These are phyloP conservation scores for Dromiciops gliroides DNA, from an alignment of 2,113 vertebrate genomes.

Conservation along the genomic window DNA sequence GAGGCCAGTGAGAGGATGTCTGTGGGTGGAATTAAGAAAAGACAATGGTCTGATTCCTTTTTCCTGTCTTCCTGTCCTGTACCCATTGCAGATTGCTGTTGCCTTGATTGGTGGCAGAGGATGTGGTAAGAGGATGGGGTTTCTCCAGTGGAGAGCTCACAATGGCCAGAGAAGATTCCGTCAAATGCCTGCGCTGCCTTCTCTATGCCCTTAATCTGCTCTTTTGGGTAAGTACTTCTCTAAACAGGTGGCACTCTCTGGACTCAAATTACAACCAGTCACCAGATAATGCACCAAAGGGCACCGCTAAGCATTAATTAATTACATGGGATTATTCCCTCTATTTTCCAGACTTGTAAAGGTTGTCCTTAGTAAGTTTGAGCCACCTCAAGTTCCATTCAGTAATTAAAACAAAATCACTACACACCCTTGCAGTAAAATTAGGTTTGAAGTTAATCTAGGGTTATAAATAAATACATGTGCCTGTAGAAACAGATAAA, in stretches of 20 bases:
- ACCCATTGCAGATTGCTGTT: slow-evolving; percentile 67
- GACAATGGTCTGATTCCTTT: neutral
- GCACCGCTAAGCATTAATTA: slow-evolving; percentile 63
- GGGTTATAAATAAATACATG: slow-evolving; percentile 72
- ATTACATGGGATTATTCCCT: slow-evolving; percentile 49
- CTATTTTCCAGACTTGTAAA: slow-evolving; percentile 27
- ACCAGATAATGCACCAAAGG: slow-evolving; percentile 49
- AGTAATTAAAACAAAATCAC: neutral
- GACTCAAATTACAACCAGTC: slow-evolving; percentile 28
- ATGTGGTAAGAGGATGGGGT: slow-evolving; percentile 89
- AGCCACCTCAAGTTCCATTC: neutral
- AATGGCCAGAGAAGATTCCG: slow-evolving; percentile 98
- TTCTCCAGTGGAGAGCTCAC: slow-evolving; percentile 80
- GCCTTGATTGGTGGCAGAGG: slow-evolving; percentile 67
- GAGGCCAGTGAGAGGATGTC: neutral
- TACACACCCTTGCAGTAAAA: slow-evolving; percentile 44
- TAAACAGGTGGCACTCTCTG: slow-evolving; percentile 78
- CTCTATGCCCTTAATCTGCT: slow-evolving; percentile 96
- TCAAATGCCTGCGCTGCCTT: slow-evolving; percentile 95
- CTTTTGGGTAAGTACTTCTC: slow-evolving; percentile 93
- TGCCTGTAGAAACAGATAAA: slow-evolving; percentile 60
- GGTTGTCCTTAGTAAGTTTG: slow-evolving; percentile 69
- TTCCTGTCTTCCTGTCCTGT: neutral
- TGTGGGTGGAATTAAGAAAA: neutral
- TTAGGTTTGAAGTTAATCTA: slow-evolving; percentile 59